Conservation (phyloP, 2,888 invertebrate species). For the Beris chalybata region DNA sequence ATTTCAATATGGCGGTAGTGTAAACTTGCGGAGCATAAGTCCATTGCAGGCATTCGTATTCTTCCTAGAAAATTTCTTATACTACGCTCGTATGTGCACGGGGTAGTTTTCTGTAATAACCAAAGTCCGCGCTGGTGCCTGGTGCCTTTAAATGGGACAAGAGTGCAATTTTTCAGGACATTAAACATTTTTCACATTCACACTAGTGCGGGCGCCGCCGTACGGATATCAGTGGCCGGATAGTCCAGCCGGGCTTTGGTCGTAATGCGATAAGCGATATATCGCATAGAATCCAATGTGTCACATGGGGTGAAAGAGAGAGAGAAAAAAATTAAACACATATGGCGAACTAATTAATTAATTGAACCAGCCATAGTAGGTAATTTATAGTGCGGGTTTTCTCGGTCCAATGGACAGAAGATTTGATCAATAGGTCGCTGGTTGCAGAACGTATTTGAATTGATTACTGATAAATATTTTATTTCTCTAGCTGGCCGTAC, state of each 20-base stretch:
- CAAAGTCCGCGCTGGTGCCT: constrained; percentile 29
- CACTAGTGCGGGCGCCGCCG: background rate
- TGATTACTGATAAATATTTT: too few species aligned
- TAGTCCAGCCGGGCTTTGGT: too few species aligned
- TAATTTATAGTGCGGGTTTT: constrained; percentile 27
- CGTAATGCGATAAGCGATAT: too few species aligned
- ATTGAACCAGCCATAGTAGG: constrained; percentile 28
- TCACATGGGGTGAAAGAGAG: too few species aligned
- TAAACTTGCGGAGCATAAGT: background rate
- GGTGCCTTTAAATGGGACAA: constrained; percentile 30
- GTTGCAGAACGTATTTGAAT: background rate
- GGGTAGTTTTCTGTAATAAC: constrained; percentile 25
- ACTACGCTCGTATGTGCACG: constrained; percentile 7
- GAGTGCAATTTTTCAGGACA: constrained; percentile 38
- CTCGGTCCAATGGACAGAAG: constrained; percentile 9
- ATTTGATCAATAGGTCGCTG: constrained; percentile 11
- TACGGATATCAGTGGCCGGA: too few species aligned
- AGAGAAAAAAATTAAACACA: constrained; percentile 21
- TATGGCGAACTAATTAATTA: constrained; percentile 30
- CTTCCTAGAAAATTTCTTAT: too few species aligned
- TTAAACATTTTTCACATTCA: constrained; percentile 36
- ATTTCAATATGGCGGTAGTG: background rate
- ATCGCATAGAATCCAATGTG: too few species aligned
- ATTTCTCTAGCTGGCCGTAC: too few species aligned
- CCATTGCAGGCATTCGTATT: background rate